Percentiles rank a stretch among this genome's conserved stretches.
phyloP scores from a whole-genome alignment of 1,140 invertebrate genomes.

The Ganaspis sp. region DNA sequence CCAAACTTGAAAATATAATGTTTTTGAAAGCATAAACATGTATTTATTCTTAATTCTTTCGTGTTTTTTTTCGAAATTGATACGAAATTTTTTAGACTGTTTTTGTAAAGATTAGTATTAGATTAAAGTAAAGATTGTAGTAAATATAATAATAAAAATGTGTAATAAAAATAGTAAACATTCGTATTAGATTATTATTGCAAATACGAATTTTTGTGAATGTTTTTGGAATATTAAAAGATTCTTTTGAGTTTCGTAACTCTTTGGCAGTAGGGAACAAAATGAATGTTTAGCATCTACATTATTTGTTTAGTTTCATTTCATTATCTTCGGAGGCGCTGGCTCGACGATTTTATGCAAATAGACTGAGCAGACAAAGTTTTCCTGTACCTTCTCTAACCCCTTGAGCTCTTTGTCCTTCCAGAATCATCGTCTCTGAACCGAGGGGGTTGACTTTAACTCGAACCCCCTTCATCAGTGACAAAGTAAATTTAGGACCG shows the following conservation, averaged over 20 bases:
- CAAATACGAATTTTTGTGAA: too few species aligned
- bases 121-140: too few species aligned
- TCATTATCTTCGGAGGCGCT: conserved; percentile 71
- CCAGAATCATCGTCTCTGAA: not conserved
- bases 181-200: too few species aligned
- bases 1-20: too few species aligned
- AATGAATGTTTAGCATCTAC: conserved; percentile 74
- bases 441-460: conserved; percentile 8
- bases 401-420: not conserved
- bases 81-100: too few species aligned
- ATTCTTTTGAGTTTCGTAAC: not conserved
- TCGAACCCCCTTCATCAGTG: conserved; percentile 7
- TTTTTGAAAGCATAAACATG: too few species aligned
- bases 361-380: conserved; percentile 59
- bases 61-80: too few species aligned
- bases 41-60: too few species aligned
- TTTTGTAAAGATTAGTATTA: too few species aligned
- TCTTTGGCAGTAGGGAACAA: conserved; percentile 56
- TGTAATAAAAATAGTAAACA: too few species aligned
- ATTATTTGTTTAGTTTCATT: conserved; percentile 75
- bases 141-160: too few species aligned
- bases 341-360: conserved; percentile 73
- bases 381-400: conserved; percentile 33
- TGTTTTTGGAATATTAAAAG: not conserved
- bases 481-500: conserved; percentile 47